Evolutionary conservation across 1,140 invertebrate species (phyloP).

Genomic region (fruit fly (Drosophila melanogaster)): Release_6_plus_ISO1_MT NT_033777.3:23439501-23440000

Average conservation of each 20-base stretch:
- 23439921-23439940: constrained; percentile 63
- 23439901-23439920: constrained; percentile 23
- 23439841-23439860: neutral
- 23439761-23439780: constrained; percentile 81
- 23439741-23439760: constrained; percentile 79
- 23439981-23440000: constrained; percentile 62
- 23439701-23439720: constrained; percentile 34
- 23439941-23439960: constrained; percentile 53
- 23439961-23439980: constrained; percentile 44
- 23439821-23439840: neutral
- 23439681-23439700: neutral
- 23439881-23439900: constrained; percentile 77
- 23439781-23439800: constrained; percentile 74
- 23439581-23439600: constrained; percentile 52
- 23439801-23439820: constrained; percentile 2
- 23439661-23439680: neutral
- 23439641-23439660: constrained; percentile 19
- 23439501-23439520: constrained; percentile 43
- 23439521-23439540: constrained; percentile 70
- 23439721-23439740: constrained; percentile 74
- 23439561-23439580: constrained; percentile 72
- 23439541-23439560: constrained; percentile 67
- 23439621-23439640: constrained; percentile 65
- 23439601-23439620: constrained; percentile 80
- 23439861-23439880: constrained; percentile 80